Evolutionary conservation across 2,113 vertebrate genomes (phyloP).

Genomic region (Bolborhynchus lineola): DNA sequence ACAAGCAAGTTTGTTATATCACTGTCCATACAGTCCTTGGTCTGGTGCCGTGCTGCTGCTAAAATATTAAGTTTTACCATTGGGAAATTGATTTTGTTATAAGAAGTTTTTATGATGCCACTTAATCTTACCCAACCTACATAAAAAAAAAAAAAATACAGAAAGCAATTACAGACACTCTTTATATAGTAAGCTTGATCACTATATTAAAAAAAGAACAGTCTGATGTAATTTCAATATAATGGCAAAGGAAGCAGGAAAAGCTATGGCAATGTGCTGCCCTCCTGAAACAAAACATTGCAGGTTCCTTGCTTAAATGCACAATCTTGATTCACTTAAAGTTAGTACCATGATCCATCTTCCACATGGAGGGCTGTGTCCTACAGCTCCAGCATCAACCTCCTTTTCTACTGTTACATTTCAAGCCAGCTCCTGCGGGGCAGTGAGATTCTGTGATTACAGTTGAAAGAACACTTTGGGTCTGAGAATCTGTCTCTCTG

Average conservation of each 20-base stretch:
- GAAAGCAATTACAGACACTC: slow-evolving; percentile 57
- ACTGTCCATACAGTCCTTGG: not conserved
- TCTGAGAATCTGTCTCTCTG: not conserved
- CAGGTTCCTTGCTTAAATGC: slow-evolving; percentile 28
- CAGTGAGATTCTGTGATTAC: slow-evolving; percentile 29
- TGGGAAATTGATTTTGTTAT: slow-evolving; percentile 69
- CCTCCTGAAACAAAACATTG: slow-evolving; percentile 31
- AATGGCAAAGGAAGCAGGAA: slow-evolving; percentile 51
- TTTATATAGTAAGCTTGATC: slow-evolving; percentile 64
- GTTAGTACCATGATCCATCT: slow-evolving; percentile 28
- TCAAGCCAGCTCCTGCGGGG: slow-evolving; percentile 2
- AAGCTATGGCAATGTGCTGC: slow-evolving; percentile 12
- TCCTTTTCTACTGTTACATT: slow-evolving; percentile 39
- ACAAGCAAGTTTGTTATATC: slow-evolving; percentile 16
- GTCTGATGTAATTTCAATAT: slow-evolving; percentile 52
- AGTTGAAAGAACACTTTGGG: slow-evolving; percentile 33
- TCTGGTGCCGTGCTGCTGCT: slow-evolving; percentile 32
- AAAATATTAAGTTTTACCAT: slow-evolving; percentile 67
- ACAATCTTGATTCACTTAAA: slow-evolving; percentile 53
- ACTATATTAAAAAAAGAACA: slow-evolving; percentile 69
- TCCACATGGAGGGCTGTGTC: not conserved
- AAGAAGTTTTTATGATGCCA: slow-evolving; percentile 64
- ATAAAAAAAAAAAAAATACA: slow-evolving; percentile 44
- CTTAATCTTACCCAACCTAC: slow-evolving; percentile 68
- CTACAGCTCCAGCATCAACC: slow-evolving; percentile 22